phyloP scores from a whole-genome alignment of 2,888 invertebrate species.

The Megamerina dolium region DNA sequence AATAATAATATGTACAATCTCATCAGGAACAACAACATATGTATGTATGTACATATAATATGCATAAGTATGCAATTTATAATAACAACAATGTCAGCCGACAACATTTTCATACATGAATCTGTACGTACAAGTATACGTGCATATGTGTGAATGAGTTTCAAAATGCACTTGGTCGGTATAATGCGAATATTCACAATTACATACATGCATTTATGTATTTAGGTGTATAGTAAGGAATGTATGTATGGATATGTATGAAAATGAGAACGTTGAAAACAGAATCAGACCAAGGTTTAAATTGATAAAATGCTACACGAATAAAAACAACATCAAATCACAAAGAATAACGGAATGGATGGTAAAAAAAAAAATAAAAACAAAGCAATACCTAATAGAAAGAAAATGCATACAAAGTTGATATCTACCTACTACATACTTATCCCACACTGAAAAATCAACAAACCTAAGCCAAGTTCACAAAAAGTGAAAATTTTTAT shows the following conservation, averaged over 20 bases:
- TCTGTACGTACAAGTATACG: not conserved
- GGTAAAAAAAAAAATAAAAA: not conserved
- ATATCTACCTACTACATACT: not conserved
- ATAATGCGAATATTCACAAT: not conserved
- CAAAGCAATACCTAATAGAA: conserved; percentile 3
- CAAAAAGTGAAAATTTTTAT: no score
- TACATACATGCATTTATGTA: not conserved
- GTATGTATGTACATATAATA: no score
- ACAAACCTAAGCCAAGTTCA: no score
- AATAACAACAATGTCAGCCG: not conserved
- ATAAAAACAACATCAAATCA: no score
- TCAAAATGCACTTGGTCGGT: not conserved
- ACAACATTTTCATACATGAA: not conserved
- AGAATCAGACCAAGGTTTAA: no score
- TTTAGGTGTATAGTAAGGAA: no score
- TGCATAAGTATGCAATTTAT: conserved; percentile 37
- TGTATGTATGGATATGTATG: not conserved
- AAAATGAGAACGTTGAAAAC: not conserved
- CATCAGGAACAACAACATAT: no score
- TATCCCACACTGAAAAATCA: no score
- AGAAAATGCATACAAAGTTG: not conserved
- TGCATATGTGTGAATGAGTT: conserved; percentile 1
- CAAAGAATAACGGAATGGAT: no score
- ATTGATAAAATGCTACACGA: no score
- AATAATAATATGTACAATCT: no score